Evolutionary conservation across 2,888 invertebrate genomes (phyloP).

Genomic region (Muscina levida): DNA sequence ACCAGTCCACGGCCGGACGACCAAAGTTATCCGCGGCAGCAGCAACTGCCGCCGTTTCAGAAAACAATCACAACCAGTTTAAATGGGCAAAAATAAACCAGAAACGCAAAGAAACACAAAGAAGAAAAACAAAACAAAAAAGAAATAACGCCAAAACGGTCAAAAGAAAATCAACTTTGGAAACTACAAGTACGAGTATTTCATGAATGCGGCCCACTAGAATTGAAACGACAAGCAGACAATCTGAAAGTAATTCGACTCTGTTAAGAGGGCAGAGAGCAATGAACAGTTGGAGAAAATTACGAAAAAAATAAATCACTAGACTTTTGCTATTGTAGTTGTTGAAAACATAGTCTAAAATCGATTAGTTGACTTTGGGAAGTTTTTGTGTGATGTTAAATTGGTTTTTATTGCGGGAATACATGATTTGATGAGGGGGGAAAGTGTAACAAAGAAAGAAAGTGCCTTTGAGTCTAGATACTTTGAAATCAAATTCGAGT

Average conservation of each 20-base stretch:
- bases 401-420: no score
- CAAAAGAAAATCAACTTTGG: conserved; percentile 53
- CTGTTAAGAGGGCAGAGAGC: conserved; percentile 38
- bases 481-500: no score
- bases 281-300: neutral
- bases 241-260: conserved; percentile 46
- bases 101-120: conserved; percentile 39
- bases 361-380: no score
- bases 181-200: conserved; percentile 59
- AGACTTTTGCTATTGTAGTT: no score
- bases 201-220: conserved; percentile 65
- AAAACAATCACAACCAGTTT: conserved; percentile 60
- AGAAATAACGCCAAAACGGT: conserved; percentile 38
- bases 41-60: neutral
- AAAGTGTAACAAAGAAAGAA: no score
- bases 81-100: conserved; percentile 55
- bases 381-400: no score
- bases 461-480: no score
- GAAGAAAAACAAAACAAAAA: conserved; percentile 20
- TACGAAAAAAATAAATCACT: no score
- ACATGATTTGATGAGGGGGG: no score
- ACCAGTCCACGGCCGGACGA: conserved; percentile 13
- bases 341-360: no score
- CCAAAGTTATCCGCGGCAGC: conserved; percentile 6
- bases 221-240: conserved; percentile 38